These are phyloP conservation scores for Oreonectes daqikongensis DNA, from an alignment of 2,797 vertebrate genomes.

Conservation along the genomic window DNA sequence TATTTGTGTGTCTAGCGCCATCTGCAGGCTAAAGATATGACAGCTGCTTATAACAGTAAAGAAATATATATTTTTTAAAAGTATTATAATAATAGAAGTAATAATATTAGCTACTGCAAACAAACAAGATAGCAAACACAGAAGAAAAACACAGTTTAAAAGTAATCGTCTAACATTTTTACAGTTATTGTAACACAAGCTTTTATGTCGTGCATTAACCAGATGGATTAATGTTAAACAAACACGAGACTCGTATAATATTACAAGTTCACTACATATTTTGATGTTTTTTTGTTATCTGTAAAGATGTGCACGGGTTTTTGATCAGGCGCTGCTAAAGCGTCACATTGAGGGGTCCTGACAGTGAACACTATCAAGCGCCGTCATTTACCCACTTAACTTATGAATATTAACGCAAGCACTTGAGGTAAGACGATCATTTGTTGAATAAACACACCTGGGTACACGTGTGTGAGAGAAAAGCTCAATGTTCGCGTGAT, in stretches of 20 bases:
- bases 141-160: too few relatives aligned
- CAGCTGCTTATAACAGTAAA: neutral
- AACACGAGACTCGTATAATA: neutral
- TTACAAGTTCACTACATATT: neutral
- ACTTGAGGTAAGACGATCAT: constrained; percentile 25
- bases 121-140: too few relatives aligned
- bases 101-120: neutral
- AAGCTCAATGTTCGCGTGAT: accelerated
- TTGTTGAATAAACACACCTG: neutral
- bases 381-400: constrained; percentile 23
- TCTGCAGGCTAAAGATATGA: constrained; percentile 1
- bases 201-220: neutral
- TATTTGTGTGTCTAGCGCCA: neutral
- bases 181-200: neutral
- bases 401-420: constrained; percentile 21
- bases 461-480: neutral
- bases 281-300: neutral
- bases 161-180: too few relatives aligned
- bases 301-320: neutral
- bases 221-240: neutral
- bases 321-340: constrained; percentile 19
- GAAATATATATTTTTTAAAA: too few relatives aligned
- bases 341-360: constrained; percentile 24
- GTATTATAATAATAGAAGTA: too few relatives aligned
- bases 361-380: constrained; percentile 1